These are phyloP conservation scores for Cheilosia vulpina DNA, from an alignment of 2,888 invertebrate species.

Conservation along the genomic window DNA sequence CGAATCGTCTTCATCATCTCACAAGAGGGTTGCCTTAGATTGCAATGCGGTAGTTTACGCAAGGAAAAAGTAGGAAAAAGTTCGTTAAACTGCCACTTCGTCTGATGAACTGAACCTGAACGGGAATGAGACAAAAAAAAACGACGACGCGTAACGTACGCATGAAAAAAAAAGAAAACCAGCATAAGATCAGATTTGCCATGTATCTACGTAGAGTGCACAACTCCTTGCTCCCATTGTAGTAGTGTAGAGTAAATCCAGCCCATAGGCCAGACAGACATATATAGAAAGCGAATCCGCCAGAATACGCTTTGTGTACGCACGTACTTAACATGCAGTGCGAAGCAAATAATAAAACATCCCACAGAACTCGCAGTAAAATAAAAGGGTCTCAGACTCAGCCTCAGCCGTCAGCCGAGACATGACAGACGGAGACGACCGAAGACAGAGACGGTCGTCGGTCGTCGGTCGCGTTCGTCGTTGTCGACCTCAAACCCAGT, in stretches of 20 bases:
- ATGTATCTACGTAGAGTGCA: background rate
- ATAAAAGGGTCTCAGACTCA: slow-evolving; percentile 29
- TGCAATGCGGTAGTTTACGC: slow-evolving; percentile 5
- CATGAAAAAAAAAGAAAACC: slow-evolving; percentile 21
- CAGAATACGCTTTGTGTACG: slow-evolving; percentile 50
- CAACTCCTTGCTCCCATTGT: slow-evolving; percentile 37
- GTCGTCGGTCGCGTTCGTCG: slow-evolving; percentile 8
- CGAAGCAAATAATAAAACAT: slow-evolving; percentile 59
- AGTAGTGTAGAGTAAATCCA: slow-evolving; percentile 25
- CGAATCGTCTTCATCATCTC: slow-evolving; percentile 21
- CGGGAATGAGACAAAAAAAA: background rate
- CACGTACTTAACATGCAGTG: slow-evolving; percentile 65
- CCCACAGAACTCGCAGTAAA: slow-evolving; percentile 4
- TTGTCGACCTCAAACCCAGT: slow-evolving; percentile 63
- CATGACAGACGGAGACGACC: slow-evolving; percentile 32
- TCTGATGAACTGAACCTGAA: slow-evolving; percentile 40
- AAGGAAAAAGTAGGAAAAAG: slow-evolving; percentile 42
- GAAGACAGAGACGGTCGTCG: slow-evolving; percentile 13
- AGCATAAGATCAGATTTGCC: slow-evolving; percentile 61
- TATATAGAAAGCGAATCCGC: slow-evolving; percentile 43
- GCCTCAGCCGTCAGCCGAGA: slow-evolving; percentile 9
- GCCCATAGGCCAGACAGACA: slow-evolving; percentile 53
- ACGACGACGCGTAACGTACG: slow-evolving; percentile 36
- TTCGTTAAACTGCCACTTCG: slow-evolving; percentile 66
- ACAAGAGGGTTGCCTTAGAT: slow-evolving; percentile 20